Base-by-base conservation (phyloP, 2,888 invertebrate species). In the Toxonevra muliebris region DNA sequence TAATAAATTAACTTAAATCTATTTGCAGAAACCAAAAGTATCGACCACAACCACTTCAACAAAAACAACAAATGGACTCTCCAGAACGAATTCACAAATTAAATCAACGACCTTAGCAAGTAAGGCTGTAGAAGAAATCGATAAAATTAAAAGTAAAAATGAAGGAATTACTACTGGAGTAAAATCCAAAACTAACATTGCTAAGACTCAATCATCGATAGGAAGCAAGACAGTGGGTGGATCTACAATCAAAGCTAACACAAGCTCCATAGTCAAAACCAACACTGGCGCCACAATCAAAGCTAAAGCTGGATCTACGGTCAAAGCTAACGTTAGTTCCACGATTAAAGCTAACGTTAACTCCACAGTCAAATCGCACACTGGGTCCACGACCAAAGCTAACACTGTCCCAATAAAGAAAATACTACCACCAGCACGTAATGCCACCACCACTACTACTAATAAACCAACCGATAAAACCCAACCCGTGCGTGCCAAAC, bases 61-160 rank as follows among this genome's bases (percentile, higher is more conserved):
- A 20, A 60, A 61, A 17, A 53, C 50, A n/a, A 48, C 48, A 42
- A 60, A 19, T 58, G 43, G 54, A 19, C 13, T 48, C 20, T 17
- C 62, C 4, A 60, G 53, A 69, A 71, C 73, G 13, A 61, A 71
- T 12, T 68, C 77, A 70, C 76, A 73, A 73, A 69, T 71, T 72
- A 72, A 53, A 11, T 57, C 48, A 11, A 52, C 70, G 59, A 63
- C 67, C 7, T 11, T 64, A 2, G 12, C 61, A 5, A 58, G 41
- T 11, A 42, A 61, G 48, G 59, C 61, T 41, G 11, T 12, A 11
- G 61, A 59, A 8, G 30, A 41, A 52, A 63, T 61, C 10, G 55
- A 55, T 15, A 40, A 8, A 52, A 19, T 58, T 61, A 61, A 19
- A 15, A 42, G 10, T 13, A 11, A 19, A 15, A 42, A 9, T 13